Base-by-base conservation (phyloP, 2,797 vertebrate genomes). In the Peromyscus eremicus region DNA sequence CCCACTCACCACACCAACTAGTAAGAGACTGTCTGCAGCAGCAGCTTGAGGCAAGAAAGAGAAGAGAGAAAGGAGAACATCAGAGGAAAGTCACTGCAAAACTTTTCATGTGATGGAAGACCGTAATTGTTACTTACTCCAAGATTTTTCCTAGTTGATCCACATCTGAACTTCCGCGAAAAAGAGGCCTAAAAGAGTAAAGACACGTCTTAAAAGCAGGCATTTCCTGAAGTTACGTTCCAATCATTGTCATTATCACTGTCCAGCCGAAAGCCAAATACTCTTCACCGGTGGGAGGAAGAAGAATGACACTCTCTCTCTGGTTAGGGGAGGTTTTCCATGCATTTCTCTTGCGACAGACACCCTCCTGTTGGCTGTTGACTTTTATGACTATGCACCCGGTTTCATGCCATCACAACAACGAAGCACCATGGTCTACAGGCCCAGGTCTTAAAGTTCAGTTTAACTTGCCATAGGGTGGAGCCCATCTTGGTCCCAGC, bases 71-170 rank as follows among this genome's bases (percentile, higher is more conserved):
- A 96, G 0, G 46, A 66, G 83, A 91, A 60, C 2, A 17, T 92
- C 88, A 96, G 91, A 84, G 64, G 83, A 95, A 93, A 95, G 66
- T 76, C 92, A 89, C 11, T 13, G 25, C 32, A 2, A 2, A 62
- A 93, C 57, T 66, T 55, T 95, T 84, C 55, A 55, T 55, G 83
- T 21, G 83, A 97, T 32, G 75, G 46, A 94, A 96, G 79, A 95
- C 82, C 94, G 87, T 3, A 91, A 62, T 77, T 87, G 43, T 88
- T 99, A 99, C 99, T 99, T 98, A 99, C 99, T 99, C 99, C 98
- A 99, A 99, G 98, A 99, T 99, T 99, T 99, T 99, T 98, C 99
- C 99, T 98, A 99, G 99, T 97, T 99, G 99, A 99, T 99, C 99
- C 96, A 99, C 99, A 99, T 99, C 99, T 77, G 99, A 99, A 98